Evolutionary conservation across 2,888 invertebrate species (phyloP), one percentile per base, ranked within the genome.

Genomic region (Listrodromus nycthemerus): DNA sequence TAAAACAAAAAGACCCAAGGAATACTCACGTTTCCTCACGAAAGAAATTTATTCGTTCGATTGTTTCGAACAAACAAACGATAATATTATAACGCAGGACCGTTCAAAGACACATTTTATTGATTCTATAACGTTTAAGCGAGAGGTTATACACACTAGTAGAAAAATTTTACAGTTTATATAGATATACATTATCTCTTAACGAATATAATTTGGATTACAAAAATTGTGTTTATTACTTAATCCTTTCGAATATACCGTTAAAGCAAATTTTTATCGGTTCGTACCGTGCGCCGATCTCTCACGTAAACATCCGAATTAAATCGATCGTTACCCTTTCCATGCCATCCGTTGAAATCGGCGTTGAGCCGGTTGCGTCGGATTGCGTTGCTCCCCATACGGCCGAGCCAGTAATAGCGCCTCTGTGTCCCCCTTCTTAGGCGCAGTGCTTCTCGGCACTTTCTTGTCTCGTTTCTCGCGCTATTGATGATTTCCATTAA

Each of bases 401-500:
- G 75, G 65, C 65, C 74, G 69, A 74, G 74, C 48, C 30, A 16
- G 33, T 30, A 37, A 33, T 41, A 8, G 66, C 52, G 19, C 58
- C 52, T 7, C 45, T 45, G 50, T 70, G 21, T 74, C 61, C 52
- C 63, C 55, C 58, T 76, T 71, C 58, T 33, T 74, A 78, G 78
- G 74, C 82, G 81, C 69, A 66, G 75, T 82, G 70, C 80, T 74
- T 74, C 77, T n/a, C 61, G 83, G 79, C 76, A 85, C 87, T 89
- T 89, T 89, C 87, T 84, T 88, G 83, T 85, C 82, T 84, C 83
- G 82, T 82, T 84, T 88, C 83, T 85, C 87, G 83, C 84, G 82
- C 87, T 90, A 88, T 89, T 87, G 87, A 92, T 91, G 91, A 93
- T 92, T 91, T 91, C 93, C 93, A 91, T 92, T 91, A 93, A 90